Conservation (phyloP, 2,888 invertebrate species). For the Hyppa rectilinea region DNA sequence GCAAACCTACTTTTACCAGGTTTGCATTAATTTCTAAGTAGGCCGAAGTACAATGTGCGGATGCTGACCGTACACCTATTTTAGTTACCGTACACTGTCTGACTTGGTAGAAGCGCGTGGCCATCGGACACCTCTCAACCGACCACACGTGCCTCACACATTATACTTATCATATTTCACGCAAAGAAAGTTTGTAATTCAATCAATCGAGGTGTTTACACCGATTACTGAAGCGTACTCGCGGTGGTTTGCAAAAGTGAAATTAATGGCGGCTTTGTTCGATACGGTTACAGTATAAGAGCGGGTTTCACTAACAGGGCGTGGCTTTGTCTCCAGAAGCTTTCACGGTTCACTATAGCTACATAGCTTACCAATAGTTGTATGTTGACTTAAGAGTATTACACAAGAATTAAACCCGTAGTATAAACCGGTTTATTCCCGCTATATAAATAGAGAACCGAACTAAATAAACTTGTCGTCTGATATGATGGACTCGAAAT, state of each 20-base stretch:
- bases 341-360: slow-evolving; percentile 68
- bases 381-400: too few species aligned
- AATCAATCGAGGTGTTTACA: slow-evolving; percentile 79
- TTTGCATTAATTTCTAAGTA: too few species aligned
- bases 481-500: slow-evolving; percentile 38
- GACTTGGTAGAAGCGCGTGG: not conserved
- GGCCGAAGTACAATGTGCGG: too few species aligned
- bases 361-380: slow-evolving; percentile 40
- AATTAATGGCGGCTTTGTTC: slow-evolving; percentile 76
- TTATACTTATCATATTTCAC: slow-evolving; percentile 72
- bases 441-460: slow-evolving; percentile 26
- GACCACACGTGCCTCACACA: slow-evolving; percentile 53
- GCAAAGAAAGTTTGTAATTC: slow-evolving; percentile 82
- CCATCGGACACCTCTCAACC: slow-evolving; percentile 10
- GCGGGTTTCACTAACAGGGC: slow-evolving; percentile 72
- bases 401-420: too few species aligned
- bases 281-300: slow-evolving; percentile 67
- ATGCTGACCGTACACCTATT: too few species aligned
- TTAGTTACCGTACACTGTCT: too few species aligned
- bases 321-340: slow-evolving; percentile 67
- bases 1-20: too few species aligned
- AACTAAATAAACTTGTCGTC: slow-evolving; percentile 40
- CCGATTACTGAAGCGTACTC: slow-evolving; percentile 82
- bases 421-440: slow-evolving; percentile 1
- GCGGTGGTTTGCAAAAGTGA: slow-evolving; percentile 83